Evolutionary conservation across 2,113 vertebrate species (phyloP), one percentile per base, ranked within the genome.

Genomic region (Smithornis capensis): DNA sequence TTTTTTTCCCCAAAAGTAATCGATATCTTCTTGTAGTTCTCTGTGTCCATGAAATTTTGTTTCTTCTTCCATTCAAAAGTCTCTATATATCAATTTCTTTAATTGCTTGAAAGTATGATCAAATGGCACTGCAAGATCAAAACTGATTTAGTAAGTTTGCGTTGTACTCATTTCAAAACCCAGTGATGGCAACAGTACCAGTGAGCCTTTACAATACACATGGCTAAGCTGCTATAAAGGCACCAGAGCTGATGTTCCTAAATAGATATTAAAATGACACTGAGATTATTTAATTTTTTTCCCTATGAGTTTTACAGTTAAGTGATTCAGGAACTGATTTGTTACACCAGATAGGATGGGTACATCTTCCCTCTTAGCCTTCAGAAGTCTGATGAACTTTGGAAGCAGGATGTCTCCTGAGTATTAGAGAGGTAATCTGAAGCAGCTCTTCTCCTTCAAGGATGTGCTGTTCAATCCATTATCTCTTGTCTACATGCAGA

Each of bases 211-310:
- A 57, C 78, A 92, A 38, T 95, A 80, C 96, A 96, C 97, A 64
- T 95, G 97, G 91, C 95, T 98, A 89, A 86, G 78, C 44, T 88
- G 64, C 96, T 83, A 83, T 97, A 97, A 98, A 98, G 79, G 87
- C 87, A 97, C 90, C 92, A 92, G 90, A 96, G 97, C 97, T 64
- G 31, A 94, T 97, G 76, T 29, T 92, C 83, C 89, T 95, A 97
- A 97, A 96, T 96, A 97, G 91, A 86, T 96, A 96, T 95, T 55
- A 94, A 97, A 93, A 96, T 95, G 91, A 96, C 96, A 96, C 38
- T 53, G 88, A 95, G 88, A 87, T 97, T 94, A 96, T 98, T 96
- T 97, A 88, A 94, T 93, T 95, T 95, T 92, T 93, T 89, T 68
- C 76, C 69, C 91, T 40, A 23, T 87, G 67, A 95, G 80, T 96